These are phyloP conservation scores for Eidolon helvum DNA, from an alignment of 2,113 vertebrate species.

Conservation along the genomic window DNA sequence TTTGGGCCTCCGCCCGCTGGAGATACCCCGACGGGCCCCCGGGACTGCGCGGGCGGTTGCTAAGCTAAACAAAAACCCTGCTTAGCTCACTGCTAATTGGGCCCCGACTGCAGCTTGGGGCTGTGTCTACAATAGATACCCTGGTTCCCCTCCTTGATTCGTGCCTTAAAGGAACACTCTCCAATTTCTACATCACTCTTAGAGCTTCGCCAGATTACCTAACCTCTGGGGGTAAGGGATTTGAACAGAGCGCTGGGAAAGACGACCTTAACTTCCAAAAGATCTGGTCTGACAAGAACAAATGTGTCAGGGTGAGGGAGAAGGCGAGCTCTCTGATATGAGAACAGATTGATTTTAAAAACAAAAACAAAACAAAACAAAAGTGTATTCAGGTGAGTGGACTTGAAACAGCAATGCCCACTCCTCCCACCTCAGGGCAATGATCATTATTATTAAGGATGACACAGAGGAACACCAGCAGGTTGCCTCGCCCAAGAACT, in stretches of 20 bases:
- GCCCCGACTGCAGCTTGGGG: constrained; percentile 32
- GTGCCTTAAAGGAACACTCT: constrained; percentile 60
- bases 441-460: neutral
- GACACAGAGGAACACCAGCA: neutral
- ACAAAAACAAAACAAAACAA: no score
- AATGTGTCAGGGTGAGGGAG: neutral
- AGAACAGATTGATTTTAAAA: neutral
- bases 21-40: neutral
- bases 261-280: neutral
- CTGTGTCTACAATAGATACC: neutral
- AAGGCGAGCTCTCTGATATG: neutral
- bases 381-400: neutral
- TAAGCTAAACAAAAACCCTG: constrained; percentile 82
- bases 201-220: neutral
- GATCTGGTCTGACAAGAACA: neutral
- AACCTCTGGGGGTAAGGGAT: neutral
- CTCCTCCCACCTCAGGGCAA: neutral
- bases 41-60: constrained; percentile 73
- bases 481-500: neutral
- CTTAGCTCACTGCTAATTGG: constrained; percentile 70
- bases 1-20: neutral
- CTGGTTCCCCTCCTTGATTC: neutral
- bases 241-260: neutral
- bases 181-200: neutral
- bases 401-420: neutral